Conservation (phyloP, 2,113 vertebrate genomes). For the Muscicapa adusta region DNA sequence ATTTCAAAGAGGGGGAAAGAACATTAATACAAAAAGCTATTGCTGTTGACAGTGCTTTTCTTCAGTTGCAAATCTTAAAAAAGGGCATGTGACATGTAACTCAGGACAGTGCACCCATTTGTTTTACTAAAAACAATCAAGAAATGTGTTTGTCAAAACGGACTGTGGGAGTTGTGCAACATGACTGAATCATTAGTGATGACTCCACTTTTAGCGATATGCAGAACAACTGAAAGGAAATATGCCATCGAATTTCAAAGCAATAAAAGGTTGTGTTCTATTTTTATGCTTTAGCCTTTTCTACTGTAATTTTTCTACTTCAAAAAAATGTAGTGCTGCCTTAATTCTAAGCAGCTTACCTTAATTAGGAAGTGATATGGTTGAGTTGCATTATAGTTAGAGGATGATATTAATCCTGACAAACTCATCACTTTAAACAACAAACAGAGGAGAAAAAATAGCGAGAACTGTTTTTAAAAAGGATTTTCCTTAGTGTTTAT, state of each 20-base stretch:
- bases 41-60: neutral
- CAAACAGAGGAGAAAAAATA: neutral
- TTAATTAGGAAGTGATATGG: neutral
- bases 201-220: neutral
- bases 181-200: neutral
- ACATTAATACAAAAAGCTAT: neutral
- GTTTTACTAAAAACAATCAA: neutral
- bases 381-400: neutral
- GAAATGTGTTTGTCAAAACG: neutral
- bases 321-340: neutral
- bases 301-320: neutral
- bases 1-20: neutral
- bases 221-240: neutral
- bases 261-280: neutral
- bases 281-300: neutral
- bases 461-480: neutral
- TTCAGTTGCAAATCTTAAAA: neutral
- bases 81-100: neutral
- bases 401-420: neutral
- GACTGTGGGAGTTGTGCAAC: neutral
- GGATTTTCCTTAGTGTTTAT: neutral
- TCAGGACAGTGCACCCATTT: neutral
- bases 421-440: neutral
- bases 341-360: neutral
- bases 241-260: neutral